phyloP scores from a whole-genome alignment of 2,888 invertebrate species.

The Diadegma fenestrale region DNA sequence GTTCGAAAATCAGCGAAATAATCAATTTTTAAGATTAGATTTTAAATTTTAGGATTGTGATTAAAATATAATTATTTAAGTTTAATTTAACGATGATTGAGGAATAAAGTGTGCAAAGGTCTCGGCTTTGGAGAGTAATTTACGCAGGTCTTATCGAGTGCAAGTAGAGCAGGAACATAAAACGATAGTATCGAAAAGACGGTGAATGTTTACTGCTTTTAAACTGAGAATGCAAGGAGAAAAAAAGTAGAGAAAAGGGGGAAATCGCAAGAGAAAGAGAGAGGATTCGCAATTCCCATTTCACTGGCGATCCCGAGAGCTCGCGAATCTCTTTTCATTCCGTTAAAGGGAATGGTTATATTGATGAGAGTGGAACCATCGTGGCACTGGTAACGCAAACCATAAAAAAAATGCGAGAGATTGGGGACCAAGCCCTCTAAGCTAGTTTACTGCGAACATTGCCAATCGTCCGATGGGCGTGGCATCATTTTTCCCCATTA shows the following conservation, averaged over 20 bases:
- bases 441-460: constrained; percentile 31
- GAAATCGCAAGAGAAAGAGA: constrained; percentile 54
- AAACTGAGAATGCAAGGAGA: background rate
- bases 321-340: constrained; percentile 62
- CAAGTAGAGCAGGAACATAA: constrained; percentile 33
- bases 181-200: constrained; percentile 49
- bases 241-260: constrained; percentile 19
- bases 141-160: constrained; percentile 19
- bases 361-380: constrained; percentile 38
- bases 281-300: constrained; percentile 67
- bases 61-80: background rate
- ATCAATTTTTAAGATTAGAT: background rate
- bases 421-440: constrained; percentile 3
- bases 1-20: no score
- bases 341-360: constrained; percentile 56
- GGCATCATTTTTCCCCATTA: constrained; percentile 11
- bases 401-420: constrained; percentile 9
- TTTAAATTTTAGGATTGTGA: background rate
- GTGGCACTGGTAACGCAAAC: constrained; percentile 1
- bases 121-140: background rate
- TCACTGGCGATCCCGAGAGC: constrained; percentile 41
- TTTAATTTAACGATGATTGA: background rate
- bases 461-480: constrained; percentile 12
- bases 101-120: background rate
- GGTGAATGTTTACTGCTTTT: constrained; percentile 57